phyloP scores from a whole-genome alignment of 2,113 vertebrate genomes.

The Oreotrochilus melanogaster region DNA sequence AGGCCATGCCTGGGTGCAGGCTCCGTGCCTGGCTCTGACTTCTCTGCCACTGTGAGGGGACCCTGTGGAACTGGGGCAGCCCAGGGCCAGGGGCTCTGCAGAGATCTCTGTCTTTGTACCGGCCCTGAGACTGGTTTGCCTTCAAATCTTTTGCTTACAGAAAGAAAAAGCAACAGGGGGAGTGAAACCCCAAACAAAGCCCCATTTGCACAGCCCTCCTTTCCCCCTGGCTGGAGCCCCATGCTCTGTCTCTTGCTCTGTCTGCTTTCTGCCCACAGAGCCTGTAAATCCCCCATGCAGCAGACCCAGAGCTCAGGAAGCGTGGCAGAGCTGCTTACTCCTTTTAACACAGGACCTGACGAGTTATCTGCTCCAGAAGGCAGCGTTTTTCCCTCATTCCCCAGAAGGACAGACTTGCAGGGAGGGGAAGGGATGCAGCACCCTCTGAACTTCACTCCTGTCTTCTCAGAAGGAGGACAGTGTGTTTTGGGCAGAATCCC shows the following conservation, averaged over 20 bases:
- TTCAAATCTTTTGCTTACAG: neutral
- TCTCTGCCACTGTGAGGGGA: neutral
- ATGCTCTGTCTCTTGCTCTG: fast-evolving
- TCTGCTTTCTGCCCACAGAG: neutral
- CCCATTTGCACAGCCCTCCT: neutral
- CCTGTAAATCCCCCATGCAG: neutral
- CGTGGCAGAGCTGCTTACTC: neutral
- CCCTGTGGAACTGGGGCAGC: fast-evolving
- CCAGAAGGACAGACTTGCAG: neutral
- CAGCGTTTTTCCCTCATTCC: neutral
- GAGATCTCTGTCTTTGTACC: neutral
- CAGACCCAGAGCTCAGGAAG: neutral
- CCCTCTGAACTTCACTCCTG: neutral
- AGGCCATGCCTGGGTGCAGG: neutral
- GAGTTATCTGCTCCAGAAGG: fast-evolving
- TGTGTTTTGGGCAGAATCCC: fast-evolving
- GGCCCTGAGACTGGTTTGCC: neutral
- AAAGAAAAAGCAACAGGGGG: neutral
- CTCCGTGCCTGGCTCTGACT: neutral
- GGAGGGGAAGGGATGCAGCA: neutral
- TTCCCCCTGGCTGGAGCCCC: neutral
- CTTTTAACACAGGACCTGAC: neutral
- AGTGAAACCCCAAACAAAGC: neutral
- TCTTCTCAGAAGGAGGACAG: fast-evolving
- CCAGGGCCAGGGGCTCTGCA: neutral